phyloP scores from a whole-genome alignment of 2,797 vertebrate species.

The Tauraco hartlaubi region DNA sequence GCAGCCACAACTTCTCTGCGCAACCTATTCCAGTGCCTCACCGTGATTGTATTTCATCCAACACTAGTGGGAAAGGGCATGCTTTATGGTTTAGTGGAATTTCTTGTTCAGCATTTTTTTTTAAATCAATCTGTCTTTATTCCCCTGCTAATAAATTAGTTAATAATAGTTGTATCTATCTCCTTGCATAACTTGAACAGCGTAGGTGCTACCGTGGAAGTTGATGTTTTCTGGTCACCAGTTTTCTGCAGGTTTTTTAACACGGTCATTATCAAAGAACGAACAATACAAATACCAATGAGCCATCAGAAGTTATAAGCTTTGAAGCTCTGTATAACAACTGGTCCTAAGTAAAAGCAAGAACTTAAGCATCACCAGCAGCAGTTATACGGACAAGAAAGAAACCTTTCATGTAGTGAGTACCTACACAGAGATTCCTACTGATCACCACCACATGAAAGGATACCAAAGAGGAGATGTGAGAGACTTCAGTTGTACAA shows the following conservation, averaged over 20 bases:
- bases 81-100: neutral
- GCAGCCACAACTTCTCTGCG: too few relatives aligned
- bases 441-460: conserved; percentile 48
- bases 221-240: neutral
- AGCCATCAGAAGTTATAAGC: conserved; percentile 14
- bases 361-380: neutral
- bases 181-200: neutral
- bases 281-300: conserved; percentile 22
- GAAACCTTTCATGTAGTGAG: conserved; percentile 45
- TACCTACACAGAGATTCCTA: neutral
- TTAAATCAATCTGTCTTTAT: conserved; percentile 1
- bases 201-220: neutral
- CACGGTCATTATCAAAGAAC: neutral
- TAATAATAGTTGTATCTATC: neutral
- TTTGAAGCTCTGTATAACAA: conserved; percentile 31
- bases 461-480: neutral
- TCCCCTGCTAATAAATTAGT: neutral
- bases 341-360: conserved; percentile 11
- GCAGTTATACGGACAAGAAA: conserved; percentile 20
- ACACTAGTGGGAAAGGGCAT: neutral
- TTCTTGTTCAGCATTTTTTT: neutral
- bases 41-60: neutral
- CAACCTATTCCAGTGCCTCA: too few relatives aligned
- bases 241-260: neutral
- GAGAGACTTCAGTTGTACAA: neutral